phyloP scores from a whole-genome alignment of 1,140 invertebrate species.

The Dendrolimus kikuchii region DNA sequence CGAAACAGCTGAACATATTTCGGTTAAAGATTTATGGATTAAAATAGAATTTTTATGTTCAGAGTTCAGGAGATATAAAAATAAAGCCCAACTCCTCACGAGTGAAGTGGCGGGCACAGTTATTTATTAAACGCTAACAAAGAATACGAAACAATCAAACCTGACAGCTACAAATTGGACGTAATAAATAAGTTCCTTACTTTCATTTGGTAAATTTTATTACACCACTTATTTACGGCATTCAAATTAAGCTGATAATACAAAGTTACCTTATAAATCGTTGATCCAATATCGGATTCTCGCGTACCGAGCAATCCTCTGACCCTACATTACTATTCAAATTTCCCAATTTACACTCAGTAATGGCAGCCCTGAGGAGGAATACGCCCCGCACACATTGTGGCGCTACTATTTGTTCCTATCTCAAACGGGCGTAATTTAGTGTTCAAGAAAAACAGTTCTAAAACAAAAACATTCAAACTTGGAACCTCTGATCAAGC shows the following conservation, averaged over 20 bases:
- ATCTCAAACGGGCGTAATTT: conserved; percentile 9
- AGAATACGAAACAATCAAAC: too few relatives aligned
- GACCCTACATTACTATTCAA: conserved; percentile 15
- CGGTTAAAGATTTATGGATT: too few relatives aligned
- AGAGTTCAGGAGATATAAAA: too few relatives aligned
- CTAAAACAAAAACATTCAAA: too few relatives aligned
- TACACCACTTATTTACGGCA: conserved; percentile 7
- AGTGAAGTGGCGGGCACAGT: neutral
- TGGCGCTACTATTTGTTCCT: conserved; percentile 3
- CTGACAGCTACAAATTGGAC: too few relatives aligned
- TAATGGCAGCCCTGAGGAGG: conserved; percentile 12
- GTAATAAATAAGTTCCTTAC: too few relatives aligned
- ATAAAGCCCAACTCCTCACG: neutral
- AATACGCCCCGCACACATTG: conserved; percentile 6
- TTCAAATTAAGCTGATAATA: conserved; percentile 9
- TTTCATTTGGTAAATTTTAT: conserved; percentile 6
- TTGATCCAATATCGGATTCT: conserved; percentile 14
- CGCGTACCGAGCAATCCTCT: conserved; percentile 10
- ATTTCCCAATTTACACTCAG: conserved; percentile 20
- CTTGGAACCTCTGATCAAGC: too few relatives aligned
- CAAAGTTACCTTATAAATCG: conserved; percentile 11
- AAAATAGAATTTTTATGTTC: too few relatives aligned
- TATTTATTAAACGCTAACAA: too few relatives aligned
- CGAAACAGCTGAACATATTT: too few relatives aligned
- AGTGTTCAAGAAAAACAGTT: neutral